Conservation (phyloP, 2,113 vertebrate genomes). For the Terrapene triunguis region DNA sequence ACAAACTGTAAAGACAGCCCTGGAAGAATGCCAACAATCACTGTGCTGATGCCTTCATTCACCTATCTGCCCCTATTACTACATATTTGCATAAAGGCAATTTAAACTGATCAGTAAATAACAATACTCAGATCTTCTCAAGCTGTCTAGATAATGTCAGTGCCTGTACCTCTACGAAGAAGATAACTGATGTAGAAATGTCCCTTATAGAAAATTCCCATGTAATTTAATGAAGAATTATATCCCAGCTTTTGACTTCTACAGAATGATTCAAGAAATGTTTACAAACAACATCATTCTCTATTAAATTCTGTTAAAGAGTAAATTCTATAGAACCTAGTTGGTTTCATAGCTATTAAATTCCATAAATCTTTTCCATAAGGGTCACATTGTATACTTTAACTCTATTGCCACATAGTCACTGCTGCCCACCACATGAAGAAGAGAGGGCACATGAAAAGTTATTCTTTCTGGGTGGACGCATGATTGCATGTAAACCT, state of each 20-base stretch:
- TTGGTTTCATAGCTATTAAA: not conserved
- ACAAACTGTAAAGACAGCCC: not conserved
- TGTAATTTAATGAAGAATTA: not conserved
- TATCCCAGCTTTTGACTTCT: not conserved
- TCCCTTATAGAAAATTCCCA: not conserved
- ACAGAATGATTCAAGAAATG: not conserved
- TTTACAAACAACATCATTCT: not conserved
- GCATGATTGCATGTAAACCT: not conserved
- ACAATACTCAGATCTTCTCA: not conserved
- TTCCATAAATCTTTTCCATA: not conserved
- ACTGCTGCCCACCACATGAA: not conserved
- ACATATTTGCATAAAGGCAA: not conserved
- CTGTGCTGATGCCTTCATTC: not conserved
- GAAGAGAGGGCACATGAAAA: not conserved
- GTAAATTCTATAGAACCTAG: not conserved
- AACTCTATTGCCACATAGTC: not conserved
- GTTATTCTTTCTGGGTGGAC: not conserved
- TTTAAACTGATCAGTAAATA: not conserved
- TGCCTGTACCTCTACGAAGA: not conserved
- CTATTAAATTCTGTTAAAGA: not conserved
- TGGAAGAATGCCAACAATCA: not conserved
- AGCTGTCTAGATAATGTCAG: not conserved
- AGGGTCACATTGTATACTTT: not conserved
- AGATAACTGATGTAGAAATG: not conserved
- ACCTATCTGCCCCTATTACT: not conserved